These are phyloP conservation scores for Patiria miniata DNA, from an alignment of 35 echinoderm and acorn worm species.

Conservation along the genomic window DNA sequence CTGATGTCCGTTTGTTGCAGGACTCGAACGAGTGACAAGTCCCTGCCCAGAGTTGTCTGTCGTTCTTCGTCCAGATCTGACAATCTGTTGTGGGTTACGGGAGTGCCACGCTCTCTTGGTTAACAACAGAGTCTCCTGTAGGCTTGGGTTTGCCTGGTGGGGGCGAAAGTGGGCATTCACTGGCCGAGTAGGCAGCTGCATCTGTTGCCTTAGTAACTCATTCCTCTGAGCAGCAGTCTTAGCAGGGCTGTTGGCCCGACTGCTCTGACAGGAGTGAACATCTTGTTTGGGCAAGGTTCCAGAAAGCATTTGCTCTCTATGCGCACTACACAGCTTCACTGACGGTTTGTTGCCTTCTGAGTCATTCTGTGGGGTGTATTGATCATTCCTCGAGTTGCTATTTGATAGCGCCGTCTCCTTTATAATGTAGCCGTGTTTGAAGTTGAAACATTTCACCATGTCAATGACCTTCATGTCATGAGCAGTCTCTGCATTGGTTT, in stretches of 20 bases:
- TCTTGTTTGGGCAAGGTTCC: background rate
- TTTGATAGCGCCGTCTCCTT: constrained; percentile 40
- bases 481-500: constrained; percentile 2
- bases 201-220: background rate
- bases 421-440: constrained; percentile 68
- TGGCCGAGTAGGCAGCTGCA: background rate
- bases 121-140: background rate
- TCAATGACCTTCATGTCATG: constrained; percentile 66
- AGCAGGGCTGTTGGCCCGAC: background rate
- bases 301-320: constrained; percentile 26
- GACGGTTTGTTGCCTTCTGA: constrained; percentile 7
- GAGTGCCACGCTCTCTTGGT: background rate
- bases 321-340: constrained; percentile 30
- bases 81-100: background rate
- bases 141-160: background rate
- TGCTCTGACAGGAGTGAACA: background rate
- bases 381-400: background rate
- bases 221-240: background rate
- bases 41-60: no score
- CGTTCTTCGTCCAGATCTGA: background rate
- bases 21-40: background rate
- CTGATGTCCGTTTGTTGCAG: background rate
- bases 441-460: constrained; percentile 59
- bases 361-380: background rate
- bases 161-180: background rate